Conservation (phyloP, 1,140 invertebrate species). For the Delia radicum region DNA sequence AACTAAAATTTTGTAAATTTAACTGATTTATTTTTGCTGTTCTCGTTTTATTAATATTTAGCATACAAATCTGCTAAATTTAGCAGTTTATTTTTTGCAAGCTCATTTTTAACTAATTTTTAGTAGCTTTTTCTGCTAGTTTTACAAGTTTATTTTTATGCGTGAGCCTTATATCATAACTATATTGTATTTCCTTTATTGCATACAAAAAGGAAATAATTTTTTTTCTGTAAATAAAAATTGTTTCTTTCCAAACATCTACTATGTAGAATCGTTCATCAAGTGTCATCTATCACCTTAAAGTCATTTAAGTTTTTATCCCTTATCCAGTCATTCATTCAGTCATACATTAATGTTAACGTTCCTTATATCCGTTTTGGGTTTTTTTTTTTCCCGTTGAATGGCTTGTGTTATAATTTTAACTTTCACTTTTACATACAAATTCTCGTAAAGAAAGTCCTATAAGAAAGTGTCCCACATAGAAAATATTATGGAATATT, state of each 20-base stretch:
- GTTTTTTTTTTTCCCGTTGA: constrained; percentile 52
- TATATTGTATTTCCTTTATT: not conserved
- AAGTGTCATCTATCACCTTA: constrained; percentile 47
- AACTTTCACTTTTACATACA: not conserved
- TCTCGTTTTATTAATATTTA: too few species aligned
- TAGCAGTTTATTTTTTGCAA: too few species aligned
- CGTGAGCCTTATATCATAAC: too few species aligned
- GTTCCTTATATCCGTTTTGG: constrained; percentile 51
- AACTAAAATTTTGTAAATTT: too few species aligned
- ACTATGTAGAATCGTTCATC: too few species aligned
- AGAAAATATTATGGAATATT: not conserved
- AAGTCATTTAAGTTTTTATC: not conserved
- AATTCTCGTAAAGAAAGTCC: not conserved
- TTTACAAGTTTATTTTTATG: too few species aligned
- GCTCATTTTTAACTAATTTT: too few species aligned
- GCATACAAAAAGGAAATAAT: constrained; percentile 40
- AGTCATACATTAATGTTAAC: constrained; percentile 32
- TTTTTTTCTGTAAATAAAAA: constrained; percentile 35
- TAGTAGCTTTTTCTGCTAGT: too few species aligned
- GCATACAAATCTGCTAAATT: too few species aligned
- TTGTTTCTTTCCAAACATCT: too few species aligned
- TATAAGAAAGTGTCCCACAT: not conserved
- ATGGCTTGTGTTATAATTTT: constrained; percentile 29
- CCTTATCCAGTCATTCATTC: not conserved
- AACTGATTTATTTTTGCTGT: too few species aligned